Evolutionary conservation across 2,888 invertebrate genomes (phyloP), one percentile per base, ranked within the genome.

Genomic region (Tetragnatha montana): DNA sequence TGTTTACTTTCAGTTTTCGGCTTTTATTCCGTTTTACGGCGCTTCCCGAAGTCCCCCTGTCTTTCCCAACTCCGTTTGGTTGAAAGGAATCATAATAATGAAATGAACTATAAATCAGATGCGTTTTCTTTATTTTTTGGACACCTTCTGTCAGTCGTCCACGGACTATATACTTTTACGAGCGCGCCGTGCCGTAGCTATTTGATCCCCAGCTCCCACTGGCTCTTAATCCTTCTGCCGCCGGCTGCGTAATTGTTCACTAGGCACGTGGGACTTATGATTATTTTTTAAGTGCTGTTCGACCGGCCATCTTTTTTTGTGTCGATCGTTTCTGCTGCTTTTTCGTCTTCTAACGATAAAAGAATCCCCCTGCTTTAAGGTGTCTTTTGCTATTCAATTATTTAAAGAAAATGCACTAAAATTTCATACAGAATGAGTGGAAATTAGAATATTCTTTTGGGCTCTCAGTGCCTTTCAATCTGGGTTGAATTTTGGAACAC

Each of bases 1-100:
- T 85, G 85, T 85, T 85, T 85, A 85, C 85, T 85, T 76, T 85
- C 85, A 78, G 85, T 85, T 85, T 85, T 85, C 78, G 71, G 69
- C 85, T 71, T 85, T 85, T 85, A 85, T 85, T 85, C 50, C 85
- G 70, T 79, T 85, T 85, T 85, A 85, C 85, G 69, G 79, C 78
- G n/a, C 75, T 75, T 75, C 78, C 21, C 68, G 0, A 71, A 78
- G 73, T 74, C 47, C 68, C 49, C 49, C 19, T 51, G 47, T 22
- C 22, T 73, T 22, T 73, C 73, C 19, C 51, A 21, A 22, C 19
- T 78, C 51, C 76, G 69, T 85, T 70, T 70, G 75, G 83, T 75
- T 74, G 68, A 74, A 74, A 83, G 85, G 84, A 75, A 84, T 84
- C 76, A 76, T 76, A 79, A 85, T 85, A 85, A 79, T 85, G 79